Conservation (phyloP, 2,113 vertebrate genomes). For the Eleginops maclovinus region DNA sequence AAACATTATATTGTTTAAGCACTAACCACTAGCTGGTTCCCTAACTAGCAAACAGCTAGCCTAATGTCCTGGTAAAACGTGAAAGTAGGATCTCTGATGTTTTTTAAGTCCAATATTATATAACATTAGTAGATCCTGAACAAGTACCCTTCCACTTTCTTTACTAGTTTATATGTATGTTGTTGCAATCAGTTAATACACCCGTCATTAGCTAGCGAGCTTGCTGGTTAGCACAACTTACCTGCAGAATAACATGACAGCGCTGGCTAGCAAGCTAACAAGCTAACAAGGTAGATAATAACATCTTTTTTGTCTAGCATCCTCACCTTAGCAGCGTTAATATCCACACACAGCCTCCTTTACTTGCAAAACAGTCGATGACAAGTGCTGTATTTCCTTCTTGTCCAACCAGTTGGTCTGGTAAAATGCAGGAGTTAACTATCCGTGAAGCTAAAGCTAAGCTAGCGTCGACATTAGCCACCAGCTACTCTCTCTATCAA, state of each 20-base stretch:
- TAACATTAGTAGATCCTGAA: background rate
- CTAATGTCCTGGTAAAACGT: conserved; percentile 4
- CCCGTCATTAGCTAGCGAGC: conserved; percentile 17
- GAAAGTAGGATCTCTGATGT: background rate
- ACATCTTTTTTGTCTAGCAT: background rate
- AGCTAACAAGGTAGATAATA: conserved; percentile 11
- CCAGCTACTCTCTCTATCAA: conserved; percentile 59
- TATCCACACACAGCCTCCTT: conserved; percentile 8
- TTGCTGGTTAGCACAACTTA: conserved; percentile 62
- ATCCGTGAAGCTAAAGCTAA: conserved; percentile 67
- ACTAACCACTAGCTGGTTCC: conserved; percentile 22
- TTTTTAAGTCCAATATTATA: background rate
- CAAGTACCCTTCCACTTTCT: background rate
- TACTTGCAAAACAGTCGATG: conserved; percentile 15
- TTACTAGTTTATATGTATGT: background rate
- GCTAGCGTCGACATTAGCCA: conserved; percentile 70
- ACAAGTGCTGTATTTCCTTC: background rate
- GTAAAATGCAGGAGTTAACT: conserved; percentile 75
- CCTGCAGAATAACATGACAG: conserved; percentile 70
- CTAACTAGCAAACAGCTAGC: conserved; percentile 39
- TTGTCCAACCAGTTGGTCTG: background rate
- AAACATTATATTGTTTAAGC: no score
- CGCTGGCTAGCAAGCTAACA: conserved; percentile 49
- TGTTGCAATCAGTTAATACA: conserved; percentile 15
- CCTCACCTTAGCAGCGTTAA: conserved; percentile 43